phyloP scores from a whole-genome alignment of 2,888 invertebrate species.

The Parnassius glacialis region DNA sequence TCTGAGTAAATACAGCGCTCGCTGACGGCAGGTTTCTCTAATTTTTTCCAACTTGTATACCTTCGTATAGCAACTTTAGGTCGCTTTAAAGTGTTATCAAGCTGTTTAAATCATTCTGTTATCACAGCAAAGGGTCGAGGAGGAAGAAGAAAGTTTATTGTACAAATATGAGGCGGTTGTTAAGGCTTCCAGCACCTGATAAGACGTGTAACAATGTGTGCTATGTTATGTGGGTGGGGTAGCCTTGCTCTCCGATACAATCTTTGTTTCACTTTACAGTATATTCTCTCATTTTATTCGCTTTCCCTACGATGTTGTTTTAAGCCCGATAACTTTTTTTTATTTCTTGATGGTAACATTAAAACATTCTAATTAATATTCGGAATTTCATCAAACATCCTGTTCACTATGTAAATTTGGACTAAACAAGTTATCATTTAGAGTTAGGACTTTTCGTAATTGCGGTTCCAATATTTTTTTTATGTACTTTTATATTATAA shows the following conservation, averaged over 20 bases:
- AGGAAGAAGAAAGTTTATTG: conserved; percentile 28
- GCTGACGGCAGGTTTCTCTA: conserved; percentile 12
- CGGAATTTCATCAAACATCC: too few relatives aligned
- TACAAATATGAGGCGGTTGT: conserved; percentile 36
- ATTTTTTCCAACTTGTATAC: conserved; percentile 18
- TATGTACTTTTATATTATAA: too few relatives aligned
- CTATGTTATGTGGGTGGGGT: conserved; percentile 20
- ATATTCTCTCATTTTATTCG: conserved; percentile 23
- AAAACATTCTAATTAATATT: conserved; percentile 1
- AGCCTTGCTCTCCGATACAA: conserved; percentile 26
- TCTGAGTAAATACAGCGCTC: conserved; percentile 12
- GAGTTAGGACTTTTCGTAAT: too few relatives aligned
- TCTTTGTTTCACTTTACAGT: conserved; percentile 24
- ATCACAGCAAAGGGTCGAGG: conserved; percentile 23
- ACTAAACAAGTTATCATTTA: too few relatives aligned
- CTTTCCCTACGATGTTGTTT: conserved; percentile 8
- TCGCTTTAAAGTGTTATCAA: conserved; percentile 16
- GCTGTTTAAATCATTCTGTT: conserved; percentile 10
- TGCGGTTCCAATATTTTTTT: too few relatives aligned
- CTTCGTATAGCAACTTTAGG: conserved; percentile 12
- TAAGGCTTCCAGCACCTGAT: conserved; percentile 48
- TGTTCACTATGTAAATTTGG: too few relatives aligned
- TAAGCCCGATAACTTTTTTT: conserved; percentile 6
- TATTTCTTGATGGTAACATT: background rate
- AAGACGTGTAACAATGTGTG: conserved; percentile 33